phyloP scores from a whole-genome alignment of 92 coral and sea anemone species.

The Metridium senile region DNA sequence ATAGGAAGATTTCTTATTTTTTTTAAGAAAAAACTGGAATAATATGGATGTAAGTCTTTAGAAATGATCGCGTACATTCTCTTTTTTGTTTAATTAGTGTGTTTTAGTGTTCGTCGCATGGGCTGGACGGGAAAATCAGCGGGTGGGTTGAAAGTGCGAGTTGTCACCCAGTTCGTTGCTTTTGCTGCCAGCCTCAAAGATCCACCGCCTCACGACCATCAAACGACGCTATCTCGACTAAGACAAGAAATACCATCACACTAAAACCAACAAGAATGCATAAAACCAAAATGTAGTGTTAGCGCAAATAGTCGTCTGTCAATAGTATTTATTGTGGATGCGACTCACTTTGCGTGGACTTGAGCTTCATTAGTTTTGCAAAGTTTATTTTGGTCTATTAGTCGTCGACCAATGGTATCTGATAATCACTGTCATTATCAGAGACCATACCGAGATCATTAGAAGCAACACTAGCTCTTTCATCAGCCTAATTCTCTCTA shows the following conservation, averaged over 20 bases:
- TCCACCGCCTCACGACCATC: slow-evolving; percentile 42
- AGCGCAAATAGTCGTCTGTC: no score
- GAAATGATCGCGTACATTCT: slow-evolving; percentile 28
- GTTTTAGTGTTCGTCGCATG: slow-evolving; percentile 40
- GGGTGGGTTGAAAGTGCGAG: slow-evolving; percentile 46
- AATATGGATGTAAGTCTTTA: background rate
- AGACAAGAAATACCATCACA: slow-evolving; percentile 12
- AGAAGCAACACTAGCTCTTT: slow-evolving; percentile 65
- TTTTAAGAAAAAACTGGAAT: background rate
- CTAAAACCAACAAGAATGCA: background rate
- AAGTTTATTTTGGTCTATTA: slow-evolving; percentile 82
- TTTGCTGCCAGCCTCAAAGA: slow-evolving; percentile 33
- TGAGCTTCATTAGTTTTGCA: slow-evolving; percentile 77
- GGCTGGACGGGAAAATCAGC: slow-evolving; percentile 27
- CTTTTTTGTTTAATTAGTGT: slow-evolving; percentile 41
- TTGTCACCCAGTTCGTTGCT: slow-evolving; percentile 41
- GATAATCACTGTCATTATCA: slow-evolving; percentile 76
- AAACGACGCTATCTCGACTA: slow-evolving; percentile 37
- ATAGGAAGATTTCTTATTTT: background rate
- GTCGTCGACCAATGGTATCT: slow-evolving; percentile 71
- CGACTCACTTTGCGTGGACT: slow-evolving; percentile 57
- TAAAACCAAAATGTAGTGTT: background rate
- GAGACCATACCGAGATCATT: slow-evolving; percentile 79
- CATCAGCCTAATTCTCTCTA: slow-evolving; percentile 84
- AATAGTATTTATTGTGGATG: slow-evolving; percentile 21